phyloP scores from a whole-genome alignment of 2,888 invertebrate species.

The Eilema depressum region DNA sequence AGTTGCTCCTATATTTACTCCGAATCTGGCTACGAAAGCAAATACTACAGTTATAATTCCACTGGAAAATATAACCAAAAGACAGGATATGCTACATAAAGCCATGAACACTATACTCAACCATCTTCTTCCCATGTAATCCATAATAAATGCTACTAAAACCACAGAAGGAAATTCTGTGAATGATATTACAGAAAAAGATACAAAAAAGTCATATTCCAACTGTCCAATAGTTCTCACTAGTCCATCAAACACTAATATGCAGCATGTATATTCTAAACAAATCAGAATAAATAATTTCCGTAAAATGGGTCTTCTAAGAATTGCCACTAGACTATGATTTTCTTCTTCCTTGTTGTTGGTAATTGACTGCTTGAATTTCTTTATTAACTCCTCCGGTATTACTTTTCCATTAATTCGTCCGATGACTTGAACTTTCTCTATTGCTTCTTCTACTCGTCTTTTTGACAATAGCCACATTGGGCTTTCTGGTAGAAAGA shows the following conservation, averaged over 20 bases:
- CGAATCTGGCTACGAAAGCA: conserved; percentile 67
- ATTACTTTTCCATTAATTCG: conserved; percentile 66
- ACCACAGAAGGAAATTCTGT: conserved; percentile 71
- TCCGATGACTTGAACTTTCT: conserved; percentile 64
- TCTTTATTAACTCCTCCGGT: conserved; percentile 56
- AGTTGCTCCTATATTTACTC: conserved; percentile 65
- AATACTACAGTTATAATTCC: conserved; percentile 63
- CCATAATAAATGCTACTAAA: conserved; percentile 66
- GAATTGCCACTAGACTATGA: conserved; percentile 57
- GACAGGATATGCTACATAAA: conserved; percentile 59
- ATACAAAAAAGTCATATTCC: conserved; percentile 70
- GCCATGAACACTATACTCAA: conserved; percentile 58
- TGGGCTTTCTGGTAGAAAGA: conserved; percentile 70
- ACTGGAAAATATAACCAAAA: conserved; percentile 59
- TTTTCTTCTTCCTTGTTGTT: conserved; percentile 54
- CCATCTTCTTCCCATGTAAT: conserved; percentile 69
- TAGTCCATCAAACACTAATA: conserved; percentile 67
- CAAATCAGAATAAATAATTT: conserved; percentile 63
- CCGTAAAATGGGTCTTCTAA: conserved; percentile 61
- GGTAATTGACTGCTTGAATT: conserved; percentile 57
- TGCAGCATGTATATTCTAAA: conserved; percentile 65
- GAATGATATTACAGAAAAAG: conserved; percentile 68
- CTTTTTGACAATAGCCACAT: conserved; percentile 71
- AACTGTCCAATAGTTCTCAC: conserved; percentile 66
- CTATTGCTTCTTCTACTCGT: conserved; percentile 65